Percentiles rank a stretch among this genome's conserved stretches.
phyloP scores from a whole-genome alignment of 2,888 invertebrate species.

The Nephrocerus scutellatus region DNA sequence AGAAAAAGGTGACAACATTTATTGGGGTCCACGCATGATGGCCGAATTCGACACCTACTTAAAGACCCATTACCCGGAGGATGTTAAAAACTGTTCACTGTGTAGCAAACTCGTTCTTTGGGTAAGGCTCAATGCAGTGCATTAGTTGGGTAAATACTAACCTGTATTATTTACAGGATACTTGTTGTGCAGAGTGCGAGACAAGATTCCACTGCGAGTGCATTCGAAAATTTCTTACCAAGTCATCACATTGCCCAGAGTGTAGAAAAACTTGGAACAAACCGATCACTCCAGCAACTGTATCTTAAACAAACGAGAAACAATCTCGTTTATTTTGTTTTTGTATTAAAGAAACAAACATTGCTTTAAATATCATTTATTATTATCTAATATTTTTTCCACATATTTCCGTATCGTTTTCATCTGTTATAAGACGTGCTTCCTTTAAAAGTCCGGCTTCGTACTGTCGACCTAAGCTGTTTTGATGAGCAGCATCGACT shows the following conservation, averaged over 20 bases:
- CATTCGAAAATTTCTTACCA: constrained; percentile 28
- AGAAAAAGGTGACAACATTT: constrained; percentile 25
- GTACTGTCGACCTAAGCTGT: no score
- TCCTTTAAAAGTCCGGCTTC: constrained; percentile 31
- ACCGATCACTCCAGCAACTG: no score
- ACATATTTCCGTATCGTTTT: constrained; percentile 36
- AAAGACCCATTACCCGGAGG: constrained; percentile 25
- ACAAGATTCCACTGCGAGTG: constrained; percentile 30
- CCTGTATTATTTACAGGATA: constrained; percentile 25
- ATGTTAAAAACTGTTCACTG: constrained; percentile 28
- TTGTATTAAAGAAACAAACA: no score
- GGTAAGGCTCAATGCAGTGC: no score
- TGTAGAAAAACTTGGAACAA: constrained; percentile 29
- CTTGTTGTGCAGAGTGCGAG: constrained; percentile 27
- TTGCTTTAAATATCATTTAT: no score
- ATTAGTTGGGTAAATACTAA: no score
- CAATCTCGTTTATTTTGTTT: no score
- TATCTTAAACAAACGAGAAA: no score
- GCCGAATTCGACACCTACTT: constrained; percentile 30
- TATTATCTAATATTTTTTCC: no score
- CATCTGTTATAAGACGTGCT: constrained; percentile 38
- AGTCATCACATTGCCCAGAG: constrained; percentile 29
- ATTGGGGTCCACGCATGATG: constrained; percentile 31
- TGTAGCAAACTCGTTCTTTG: constrained; percentile 31
- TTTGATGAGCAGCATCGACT: no score